Evolutionary conservation across 2,797 vertebrate genomes (phyloP), one percentile per base, ranked within the genome.

Genomic region (Phoxinus dragarum): DNA sequence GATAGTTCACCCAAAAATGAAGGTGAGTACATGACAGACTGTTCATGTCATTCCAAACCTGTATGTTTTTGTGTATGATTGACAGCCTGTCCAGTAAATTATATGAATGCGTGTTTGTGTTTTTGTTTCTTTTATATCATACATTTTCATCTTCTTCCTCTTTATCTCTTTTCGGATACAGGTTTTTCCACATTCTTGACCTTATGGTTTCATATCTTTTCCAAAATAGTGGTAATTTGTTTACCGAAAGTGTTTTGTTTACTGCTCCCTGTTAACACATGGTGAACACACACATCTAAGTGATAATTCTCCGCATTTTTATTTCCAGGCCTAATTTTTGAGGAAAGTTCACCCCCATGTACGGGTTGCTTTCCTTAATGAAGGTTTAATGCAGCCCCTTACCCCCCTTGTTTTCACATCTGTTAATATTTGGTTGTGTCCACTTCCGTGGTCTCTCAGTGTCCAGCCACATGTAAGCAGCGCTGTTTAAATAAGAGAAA

Each of bases 401-500:
- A 64, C 66, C 81, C 82, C 77, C 82, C 64, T 82, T 84, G 38
- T 81, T 82, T 85, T 74, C 79, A 82, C 81, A 81, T 85, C 83
- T 80, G 64, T 82, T 86, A 86, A 89, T 89, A 89, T 89, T 89
- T 87, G 88, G 40, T 80, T 75, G 80, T 83, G 72, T 52, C 75
- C 34, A n/a, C 27, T 77, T 56, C 52, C 49, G 27, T 67, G n/a
- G 47, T 54, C 49, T 76, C 59, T 87, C 69, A 56, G 42, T 72
- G 49, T 82, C 71, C 59, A 89, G 77, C 52, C 49, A 52, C 72
- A 36, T 54, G 80, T 87, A 64, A 81, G 78, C 88, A 89, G 77
- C 36, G 85, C 38, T 82, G 80, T 91, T 79, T 87, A 90, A 93
- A 92, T 91, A 84, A 87, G 89, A 77, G 87, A 75, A 93, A 94